Conservation (phyloP, 1,140 invertebrate genomes). For the Drosophila sproati region DNA sequence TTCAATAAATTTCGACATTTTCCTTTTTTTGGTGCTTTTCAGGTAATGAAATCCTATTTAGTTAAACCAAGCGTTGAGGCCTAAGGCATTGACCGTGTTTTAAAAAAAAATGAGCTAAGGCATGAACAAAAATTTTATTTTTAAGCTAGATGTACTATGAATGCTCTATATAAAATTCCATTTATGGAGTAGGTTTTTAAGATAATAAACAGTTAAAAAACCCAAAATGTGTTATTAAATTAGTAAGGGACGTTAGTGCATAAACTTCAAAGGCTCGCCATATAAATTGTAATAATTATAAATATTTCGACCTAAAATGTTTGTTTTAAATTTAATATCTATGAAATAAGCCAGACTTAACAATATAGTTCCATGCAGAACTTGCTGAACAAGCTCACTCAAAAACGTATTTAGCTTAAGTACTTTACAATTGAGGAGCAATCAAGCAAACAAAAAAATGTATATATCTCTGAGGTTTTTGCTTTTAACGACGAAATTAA, state of each 20-base stretch:
- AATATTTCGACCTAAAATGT: too few relatives aligned
- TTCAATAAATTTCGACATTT: slow-evolving; percentile 45
- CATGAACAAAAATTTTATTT: not conserved
- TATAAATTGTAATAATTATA: too few relatives aligned
- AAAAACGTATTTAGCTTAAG: not conserved
- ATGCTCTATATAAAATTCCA: not conserved
- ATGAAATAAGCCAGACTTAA: too few relatives aligned
- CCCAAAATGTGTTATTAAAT: too few relatives aligned
- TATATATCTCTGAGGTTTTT: not conserved
- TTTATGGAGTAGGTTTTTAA: too few relatives aligned
- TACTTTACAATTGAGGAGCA: not conserved
- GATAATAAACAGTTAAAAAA: not conserved
- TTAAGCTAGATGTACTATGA: not conserved
- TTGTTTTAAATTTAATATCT: too few relatives aligned
- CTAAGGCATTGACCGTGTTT: not conserved
- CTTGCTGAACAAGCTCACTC: not conserved
- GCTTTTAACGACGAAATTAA: slow-evolving; percentile 25
- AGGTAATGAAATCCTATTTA: slow-evolving; percentile 67
- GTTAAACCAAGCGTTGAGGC: slow-evolving; percentile 17
- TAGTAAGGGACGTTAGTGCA: too few relatives aligned
- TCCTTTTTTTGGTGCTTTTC: slow-evolving; percentile 26
- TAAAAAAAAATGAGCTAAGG: not conserved
- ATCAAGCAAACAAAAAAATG: not conserved
- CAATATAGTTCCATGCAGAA: not conserved
- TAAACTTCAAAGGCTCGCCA: too few relatives aligned